A percentile compares a stretch with the other conserved stretches of the same genome.
Conservation (phyloP, 2,888 invertebrate species). For the Pyrocoelia pectoralis region DNA sequence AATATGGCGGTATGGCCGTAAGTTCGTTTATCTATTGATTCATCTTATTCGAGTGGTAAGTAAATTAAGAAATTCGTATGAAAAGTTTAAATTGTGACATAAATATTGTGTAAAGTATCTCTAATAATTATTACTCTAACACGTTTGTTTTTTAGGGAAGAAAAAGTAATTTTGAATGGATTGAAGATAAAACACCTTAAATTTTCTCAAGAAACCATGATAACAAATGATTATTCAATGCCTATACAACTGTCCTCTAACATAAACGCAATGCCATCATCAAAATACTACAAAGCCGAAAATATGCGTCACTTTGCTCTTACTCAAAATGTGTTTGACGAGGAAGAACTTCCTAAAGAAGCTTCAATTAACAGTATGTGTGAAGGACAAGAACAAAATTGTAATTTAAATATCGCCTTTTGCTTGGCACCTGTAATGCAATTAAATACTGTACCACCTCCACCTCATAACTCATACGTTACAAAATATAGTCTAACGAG, state of each 20-base stretch:
- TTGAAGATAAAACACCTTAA: no score
- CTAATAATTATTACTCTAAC: no score
- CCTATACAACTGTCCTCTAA: slow-evolving; percentile 15
- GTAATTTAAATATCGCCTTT: slow-evolving; percentile 29
- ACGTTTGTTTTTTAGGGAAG: background rate
- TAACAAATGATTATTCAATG: slow-evolving; percentile 22
- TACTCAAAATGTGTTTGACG: background rate
- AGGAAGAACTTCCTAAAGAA: background rate
- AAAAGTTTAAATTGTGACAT: background rate
- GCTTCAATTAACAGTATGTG: slow-evolving; percentile 8
- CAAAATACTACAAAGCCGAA: slow-evolving; percentile 20
- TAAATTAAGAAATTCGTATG: background rate
- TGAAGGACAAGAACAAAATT: slow-evolving; percentile 14
- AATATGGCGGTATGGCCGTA: slow-evolving; percentile 9
- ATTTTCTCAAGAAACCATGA: slow-evolving; percentile 8
- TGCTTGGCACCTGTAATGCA: slow-evolving; percentile 36
- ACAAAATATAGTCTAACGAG: slow-evolving; percentile 40
- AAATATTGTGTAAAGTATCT: no score
- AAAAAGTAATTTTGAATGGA: background rate
- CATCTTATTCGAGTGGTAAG: background rate
- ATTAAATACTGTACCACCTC: slow-evolving; percentile 44
- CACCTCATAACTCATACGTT: slow-evolving; percentile 42
- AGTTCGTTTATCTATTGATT: slow-evolving; percentile 2
- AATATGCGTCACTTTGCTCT: background rate
- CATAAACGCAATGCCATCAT: slow-evolving; percentile 11